phyloP scores from a whole-genome alignment of 1,140 invertebrate species.

The Rhizoglyphus robini region DNA sequence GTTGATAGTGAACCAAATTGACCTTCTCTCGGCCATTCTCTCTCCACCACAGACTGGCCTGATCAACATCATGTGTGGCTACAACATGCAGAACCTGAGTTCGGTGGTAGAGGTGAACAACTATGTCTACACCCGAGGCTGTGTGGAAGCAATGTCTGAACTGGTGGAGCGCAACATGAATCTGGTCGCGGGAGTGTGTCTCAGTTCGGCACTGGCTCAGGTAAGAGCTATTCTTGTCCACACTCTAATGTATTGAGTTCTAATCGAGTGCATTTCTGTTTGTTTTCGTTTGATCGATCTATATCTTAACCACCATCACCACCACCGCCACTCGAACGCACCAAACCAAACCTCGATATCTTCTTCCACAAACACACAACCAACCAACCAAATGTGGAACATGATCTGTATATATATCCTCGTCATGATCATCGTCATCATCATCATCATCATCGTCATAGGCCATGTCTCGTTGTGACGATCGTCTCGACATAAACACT shows the following conservation, averaged over 20 bases:
- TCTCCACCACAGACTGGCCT: slow-evolving; percentile 48
- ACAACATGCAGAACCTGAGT: slow-evolving; percentile 51
- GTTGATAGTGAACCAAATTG: no score
- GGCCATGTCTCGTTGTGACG: no score
- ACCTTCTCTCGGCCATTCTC: no score
- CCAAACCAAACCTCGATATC: no score
- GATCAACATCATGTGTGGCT: slow-evolving; percentile 82
- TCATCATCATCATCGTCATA: neutral
- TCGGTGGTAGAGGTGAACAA: slow-evolving; percentile 26
- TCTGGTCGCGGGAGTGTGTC: slow-evolving; percentile 66
- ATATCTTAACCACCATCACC: no score
- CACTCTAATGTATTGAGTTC: no score
- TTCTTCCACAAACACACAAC: neutral
- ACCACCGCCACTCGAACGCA: neutral
- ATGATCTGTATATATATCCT: neutral
- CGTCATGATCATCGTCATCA: neutral
- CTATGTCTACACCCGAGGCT: slow-evolving; percentile 70
- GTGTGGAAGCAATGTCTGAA: slow-evolving; percentile 67
- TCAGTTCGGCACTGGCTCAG: slow-evolving; percentile 61
- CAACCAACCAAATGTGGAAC: no score
- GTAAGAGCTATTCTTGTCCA: no score
- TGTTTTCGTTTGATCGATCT: no score
- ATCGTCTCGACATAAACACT: no score
- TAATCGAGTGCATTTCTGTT: no score
- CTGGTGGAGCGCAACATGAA: slow-evolving; percentile 75